These are phyloP conservation scores for Leptestheria dahalacensis DNA, from an alignment of 1,140 invertebrate species.

Conservation along the genomic window DNA sequence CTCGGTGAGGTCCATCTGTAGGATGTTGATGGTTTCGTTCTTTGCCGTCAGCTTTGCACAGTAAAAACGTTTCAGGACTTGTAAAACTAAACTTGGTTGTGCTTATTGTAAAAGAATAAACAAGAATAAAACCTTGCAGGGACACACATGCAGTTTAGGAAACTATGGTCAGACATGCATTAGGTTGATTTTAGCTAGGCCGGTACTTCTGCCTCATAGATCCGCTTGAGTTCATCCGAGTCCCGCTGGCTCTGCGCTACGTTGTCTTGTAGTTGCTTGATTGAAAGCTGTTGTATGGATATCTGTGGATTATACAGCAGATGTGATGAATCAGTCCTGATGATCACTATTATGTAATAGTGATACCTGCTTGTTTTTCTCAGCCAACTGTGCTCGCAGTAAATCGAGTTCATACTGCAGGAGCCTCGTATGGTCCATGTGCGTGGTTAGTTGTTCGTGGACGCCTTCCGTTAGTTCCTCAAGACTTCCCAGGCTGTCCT, in stretches of 20 bases:
- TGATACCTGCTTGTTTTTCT: slow-evolving; percentile 6
- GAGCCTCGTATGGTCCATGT: not conserved
- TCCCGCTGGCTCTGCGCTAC: slow-evolving; percentile 6
- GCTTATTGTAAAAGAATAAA: too few species aligned
- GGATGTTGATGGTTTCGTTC: not conserved
- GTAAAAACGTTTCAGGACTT: not conserved
- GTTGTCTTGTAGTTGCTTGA: slow-evolving; percentile 6
- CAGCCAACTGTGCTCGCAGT: not conserved
- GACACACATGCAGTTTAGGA: not conserved
- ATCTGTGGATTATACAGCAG: not conserved
- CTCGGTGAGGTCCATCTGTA: slow-evolving; percentile 5
- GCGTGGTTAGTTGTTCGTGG: slow-evolving; percentile 3
- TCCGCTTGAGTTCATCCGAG: slow-evolving; percentile 5
- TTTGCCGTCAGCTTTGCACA: not conserved
- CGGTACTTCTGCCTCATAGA: slow-evolving; percentile 13
- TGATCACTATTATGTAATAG: not conserved
- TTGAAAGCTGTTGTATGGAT: slow-evolving; percentile 5
- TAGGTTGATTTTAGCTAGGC: not conserved
- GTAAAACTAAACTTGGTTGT: too few species aligned
- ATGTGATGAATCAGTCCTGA: not conserved
- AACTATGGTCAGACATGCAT: not conserved
- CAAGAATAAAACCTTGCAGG: not conserved
- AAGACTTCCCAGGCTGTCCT: slow-evolving; percentile 9
- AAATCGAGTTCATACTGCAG: slow-evolving; percentile 5
- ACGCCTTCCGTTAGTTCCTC: slow-evolving; percentile 2